A percentile compares a stretch with the other conserved stretches of the same genome.
Conservation (phyloP, 2,113 vertebrate genomes). For the Otolemur garnettii region DNA sequence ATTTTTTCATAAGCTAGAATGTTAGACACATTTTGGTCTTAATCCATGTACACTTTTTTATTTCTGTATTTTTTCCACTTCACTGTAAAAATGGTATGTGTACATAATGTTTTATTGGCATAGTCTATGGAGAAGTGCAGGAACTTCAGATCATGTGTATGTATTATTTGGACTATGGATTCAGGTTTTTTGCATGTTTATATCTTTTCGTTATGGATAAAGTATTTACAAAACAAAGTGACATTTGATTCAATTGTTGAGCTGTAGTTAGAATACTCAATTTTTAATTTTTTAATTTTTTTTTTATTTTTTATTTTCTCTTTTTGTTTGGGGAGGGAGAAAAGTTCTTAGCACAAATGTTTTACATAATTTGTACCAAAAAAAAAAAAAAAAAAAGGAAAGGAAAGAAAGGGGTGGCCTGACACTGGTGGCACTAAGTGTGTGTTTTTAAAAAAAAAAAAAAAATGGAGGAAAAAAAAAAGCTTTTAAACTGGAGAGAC, state of each 20-base stretch:
- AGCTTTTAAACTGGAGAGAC: constrained; percentile 95
- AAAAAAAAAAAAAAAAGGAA: constrained; percentile 84
- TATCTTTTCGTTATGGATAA: constrained; percentile 97
- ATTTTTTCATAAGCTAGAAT: constrained; percentile 92
- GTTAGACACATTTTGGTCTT: constrained; percentile 95
- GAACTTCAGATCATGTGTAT: constrained; percentile 97
- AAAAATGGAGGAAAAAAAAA: constrained; percentile 80
- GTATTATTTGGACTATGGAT: constrained; percentile 98
- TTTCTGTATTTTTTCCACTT: constrained; percentile 96
- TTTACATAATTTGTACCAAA: constrained; percentile 99
- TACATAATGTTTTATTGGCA: constrained; percentile 99
- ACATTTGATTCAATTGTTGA: constrained; percentile 94
- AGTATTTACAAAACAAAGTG: constrained; percentile 97
- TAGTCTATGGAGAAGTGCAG: constrained; percentile 97
- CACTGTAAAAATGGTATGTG: constrained; percentile 98
- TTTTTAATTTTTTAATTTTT: constrained; percentile 89
- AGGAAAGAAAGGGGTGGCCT: constrained; percentile 84
- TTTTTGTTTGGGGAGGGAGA: constrained; percentile 87
- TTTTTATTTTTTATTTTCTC: constrained; percentile 86
- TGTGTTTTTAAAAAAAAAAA: constrained; percentile 87
- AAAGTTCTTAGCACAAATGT: constrained; percentile 98
- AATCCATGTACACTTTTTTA: constrained; percentile 96
- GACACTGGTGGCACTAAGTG: constrained; percentile 89
- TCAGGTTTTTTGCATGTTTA: constrained; percentile 99
- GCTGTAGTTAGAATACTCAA: constrained; percentile 94